Percentiles rank a stretch among this genome's conserved stretches.
phyloP scores from a whole-genome alignment of 2,113 vertebrate genomes.

The Siniperca knerii region DNA sequence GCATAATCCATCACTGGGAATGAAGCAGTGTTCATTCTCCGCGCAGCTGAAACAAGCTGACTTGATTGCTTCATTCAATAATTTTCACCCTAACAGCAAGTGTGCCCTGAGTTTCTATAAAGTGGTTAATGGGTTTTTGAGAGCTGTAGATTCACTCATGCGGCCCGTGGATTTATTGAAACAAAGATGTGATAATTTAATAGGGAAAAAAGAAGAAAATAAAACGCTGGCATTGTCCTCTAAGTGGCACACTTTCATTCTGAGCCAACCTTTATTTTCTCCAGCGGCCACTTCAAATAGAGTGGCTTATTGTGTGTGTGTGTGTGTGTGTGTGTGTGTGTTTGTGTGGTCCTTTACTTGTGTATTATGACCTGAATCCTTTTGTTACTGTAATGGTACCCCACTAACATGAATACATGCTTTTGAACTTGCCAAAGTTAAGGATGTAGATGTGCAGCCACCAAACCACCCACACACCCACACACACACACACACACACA shows the following conservation, averaged over 20 bases:
- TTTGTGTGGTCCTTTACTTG: background rate
- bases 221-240: slow-evolving; percentile 8
- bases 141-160: background rate
- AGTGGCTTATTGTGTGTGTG: background rate
- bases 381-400: background rate
- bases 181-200: slow-evolving; percentile 13
- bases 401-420: background rate
- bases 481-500: background rate
- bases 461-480: background rate
- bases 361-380: background rate
- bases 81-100: slow-evolving; percentile 3
- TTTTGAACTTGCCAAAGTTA: background rate
- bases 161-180: slow-evolving; percentile 9
- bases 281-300: background rate
- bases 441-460: background rate
- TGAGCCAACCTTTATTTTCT: background rate
- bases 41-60: slow-evolving; percentile 27
- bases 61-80: slow-evolving; percentile 43
- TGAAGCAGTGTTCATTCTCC: background rate
- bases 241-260: slow-evolving; percentile 5
- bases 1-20: slow-evolving; percentile 12
- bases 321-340: too few relatives aligned
- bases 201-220: background rate
- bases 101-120: background rate
- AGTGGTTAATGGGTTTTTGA: slow-evolving; percentile 17